phyloP scores from a whole-genome alignment of 2,888 invertebrate species.

The Dermolepida albohirtum region DNA sequence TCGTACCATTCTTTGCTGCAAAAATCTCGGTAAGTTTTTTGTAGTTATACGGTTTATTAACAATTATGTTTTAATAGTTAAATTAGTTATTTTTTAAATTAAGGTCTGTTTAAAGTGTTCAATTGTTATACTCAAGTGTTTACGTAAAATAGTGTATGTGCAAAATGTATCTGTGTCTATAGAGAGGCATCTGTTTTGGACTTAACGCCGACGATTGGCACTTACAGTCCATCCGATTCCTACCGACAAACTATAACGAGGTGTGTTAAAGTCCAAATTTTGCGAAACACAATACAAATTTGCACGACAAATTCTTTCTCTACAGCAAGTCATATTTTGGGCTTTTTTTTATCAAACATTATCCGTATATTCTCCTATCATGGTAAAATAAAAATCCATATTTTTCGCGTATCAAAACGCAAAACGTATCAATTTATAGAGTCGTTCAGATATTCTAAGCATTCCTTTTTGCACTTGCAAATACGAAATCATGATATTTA shows the following conservation, averaged over 20 bases:
- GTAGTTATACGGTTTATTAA: neutral
- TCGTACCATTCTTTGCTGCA: slow-evolving; percentile 61
- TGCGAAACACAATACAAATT: neutral
- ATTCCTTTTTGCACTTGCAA: too few relatives aligned
- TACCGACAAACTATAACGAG: slow-evolving; percentile 50
- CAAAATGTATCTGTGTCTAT: slow-evolving; percentile 30
- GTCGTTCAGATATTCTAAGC: too few relatives aligned
- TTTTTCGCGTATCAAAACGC: too few relatives aligned
- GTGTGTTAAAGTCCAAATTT: slow-evolving; percentile 11
- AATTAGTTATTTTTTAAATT: slow-evolving; percentile 3
- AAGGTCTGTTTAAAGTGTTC: slow-evolving; percentile 21
- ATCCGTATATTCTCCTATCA: too few relatives aligned
- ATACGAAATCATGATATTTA: too few relatives aligned
- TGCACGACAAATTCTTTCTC: neutral
- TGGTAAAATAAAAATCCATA: too few relatives aligned
- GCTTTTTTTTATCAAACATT: too few relatives aligned
- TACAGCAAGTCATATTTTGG: too few relatives aligned
- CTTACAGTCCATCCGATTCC: slow-evolving; percentile 62
- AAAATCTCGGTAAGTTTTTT: slow-evolving; percentile 57
- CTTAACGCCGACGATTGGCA: slow-evolving; percentile 56
- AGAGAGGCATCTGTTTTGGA: slow-evolving; percentile 36
- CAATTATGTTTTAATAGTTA: neutral
- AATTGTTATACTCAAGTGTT: slow-evolving; percentile 23
- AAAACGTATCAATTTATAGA: too few relatives aligned
- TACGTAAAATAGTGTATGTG: slow-evolving; percentile 32